Conservation (phyloP, 2,797 vertebrate species). For the Typhlichthys eigenmanni region DNA sequence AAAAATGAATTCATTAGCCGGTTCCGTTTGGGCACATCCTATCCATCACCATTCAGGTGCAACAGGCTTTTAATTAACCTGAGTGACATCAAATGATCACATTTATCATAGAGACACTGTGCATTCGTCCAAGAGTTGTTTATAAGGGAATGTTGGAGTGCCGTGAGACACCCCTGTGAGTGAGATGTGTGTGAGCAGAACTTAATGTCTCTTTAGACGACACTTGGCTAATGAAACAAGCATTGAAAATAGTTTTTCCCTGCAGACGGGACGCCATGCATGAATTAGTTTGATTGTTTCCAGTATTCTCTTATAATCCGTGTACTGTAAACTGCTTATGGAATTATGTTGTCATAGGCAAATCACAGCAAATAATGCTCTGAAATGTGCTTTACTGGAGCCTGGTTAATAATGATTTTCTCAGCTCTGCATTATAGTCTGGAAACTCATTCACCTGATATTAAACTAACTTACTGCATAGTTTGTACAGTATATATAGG, state of each 20-base stretch:
- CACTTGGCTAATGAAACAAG: slow-evolving; percentile 17
- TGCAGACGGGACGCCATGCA: slow-evolving; percentile 9
- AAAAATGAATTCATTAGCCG: slow-evolving; percentile 40
- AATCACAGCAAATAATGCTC: not conserved
- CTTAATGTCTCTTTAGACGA: slow-evolving; percentile 2
- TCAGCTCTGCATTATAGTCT: no score
- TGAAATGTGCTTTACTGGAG: no score
- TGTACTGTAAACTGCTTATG: not conserved
- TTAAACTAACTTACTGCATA: no score
- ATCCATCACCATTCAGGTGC: slow-evolving; percentile 65
- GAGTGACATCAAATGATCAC: slow-evolving; percentile 66
- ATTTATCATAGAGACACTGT: slow-evolving; percentile 63
- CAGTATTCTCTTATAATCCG: not conserved
- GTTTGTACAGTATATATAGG: no score
- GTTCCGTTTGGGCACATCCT: slow-evolving; percentile 45
- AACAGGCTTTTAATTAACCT: slow-evolving; percentile 75
- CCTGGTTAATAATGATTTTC: no score
- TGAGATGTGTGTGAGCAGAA: slow-evolving; percentile 5
- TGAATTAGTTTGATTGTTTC: slow-evolving; percentile 23
- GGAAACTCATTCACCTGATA: no score
- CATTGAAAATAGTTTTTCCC: slow-evolving; percentile 3
- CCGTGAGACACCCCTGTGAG: not conserved
- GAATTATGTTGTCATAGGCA: slow-evolving; percentile 19
- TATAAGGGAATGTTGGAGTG: slow-evolving; percentile 21
- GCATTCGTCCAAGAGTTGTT: slow-evolving; percentile 27